Evolutionary conservation across 1,140 invertebrate genomes (phyloP), one percentile per base, ranked within the genome.

Genomic region (Drosophila aff.): DNA sequence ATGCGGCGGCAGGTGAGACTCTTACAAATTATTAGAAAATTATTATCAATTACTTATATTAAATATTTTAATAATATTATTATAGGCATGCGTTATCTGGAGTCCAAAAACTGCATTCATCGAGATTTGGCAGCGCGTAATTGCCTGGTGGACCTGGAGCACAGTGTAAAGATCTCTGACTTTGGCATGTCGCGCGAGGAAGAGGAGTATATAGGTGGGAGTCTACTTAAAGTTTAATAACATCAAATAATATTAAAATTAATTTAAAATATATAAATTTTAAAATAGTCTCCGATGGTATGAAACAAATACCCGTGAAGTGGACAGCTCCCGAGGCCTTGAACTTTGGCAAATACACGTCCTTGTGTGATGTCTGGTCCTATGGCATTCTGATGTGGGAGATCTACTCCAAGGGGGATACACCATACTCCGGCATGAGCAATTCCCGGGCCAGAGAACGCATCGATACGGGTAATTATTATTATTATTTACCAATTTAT

Each of bases 141-240:
- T 94, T 99, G 98, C 94, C 75, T 94, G 83, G 76, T 81, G 94
- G 96, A 96, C 68, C 94, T 96, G 76, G 96, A 97, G 60, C 97
- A 97, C 82, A 96, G 96, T 76, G 98, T 99, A 1, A 99, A 99
- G 94, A 99, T 99, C 91, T 99, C 98, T 0, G 98, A 99, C 93
- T 99, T 99, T 94, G 98, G 98, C 74, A 99, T 99, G 98, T 99
- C 98, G 0, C 94, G 98, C 41, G 98, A 99, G 93, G 98, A 99
- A 93, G 97, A 99, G 93, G 98, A 99, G 93, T 99, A 99, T 84
- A 98, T 97, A 72, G 92, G 92, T 93, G 69, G 33, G 26, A 26
- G 26, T 26, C 23, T 23, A 23, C 23, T 23, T 3, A 23, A 23
- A 26, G 26, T 26, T 26, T 26, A 26, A 5, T 26, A 26, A 26